A percentile compares a stretch with the other conserved stretches of the same genome.
Conservation (phyloP, 2,797 vertebrate genomes). For the Helicolenus hilgendorfi region DNA sequence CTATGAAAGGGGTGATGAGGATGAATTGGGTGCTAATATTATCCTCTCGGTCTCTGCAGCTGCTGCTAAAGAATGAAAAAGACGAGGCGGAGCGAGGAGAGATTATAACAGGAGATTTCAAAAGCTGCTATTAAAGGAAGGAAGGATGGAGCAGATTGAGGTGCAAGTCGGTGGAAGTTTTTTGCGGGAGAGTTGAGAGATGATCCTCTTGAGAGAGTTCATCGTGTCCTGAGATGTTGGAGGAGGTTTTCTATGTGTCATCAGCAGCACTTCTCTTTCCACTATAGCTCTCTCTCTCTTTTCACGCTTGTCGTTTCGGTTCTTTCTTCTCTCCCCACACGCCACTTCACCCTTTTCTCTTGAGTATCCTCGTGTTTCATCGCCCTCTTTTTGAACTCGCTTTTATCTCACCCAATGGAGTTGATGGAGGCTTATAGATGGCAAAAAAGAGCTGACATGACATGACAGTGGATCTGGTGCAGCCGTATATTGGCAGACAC, state of each 20-base stretch:
- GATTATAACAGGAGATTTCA: constrained; percentile 40
- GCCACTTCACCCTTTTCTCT: constrained; percentile 32
- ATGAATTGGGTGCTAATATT: constrained; percentile 72
- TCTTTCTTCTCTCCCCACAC: constrained; percentile 5
- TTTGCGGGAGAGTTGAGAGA: constrained; percentile 23
- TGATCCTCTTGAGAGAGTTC: constrained; percentile 25
- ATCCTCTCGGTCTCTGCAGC: constrained; percentile 61
- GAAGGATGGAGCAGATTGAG: not conserved
- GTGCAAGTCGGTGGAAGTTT: not conserved
- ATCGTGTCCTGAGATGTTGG: constrained; percentile 26
- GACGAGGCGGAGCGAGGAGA: constrained; percentile 13
- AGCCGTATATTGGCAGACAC: not conserved
- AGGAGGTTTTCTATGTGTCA: not conserved
- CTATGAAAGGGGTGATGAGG: constrained; percentile 27
- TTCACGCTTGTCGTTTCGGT: constrained; percentile 7
- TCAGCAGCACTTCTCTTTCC: constrained; percentile 14
- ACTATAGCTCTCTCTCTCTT: not conserved
- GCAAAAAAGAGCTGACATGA: not conserved
- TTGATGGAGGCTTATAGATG: not conserved
- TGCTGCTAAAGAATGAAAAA: constrained; percentile 44
- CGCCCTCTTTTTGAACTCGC: constrained; percentile 14
- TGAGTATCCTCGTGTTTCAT: constrained; percentile 27
- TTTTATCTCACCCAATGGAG: constrained; percentile 34
- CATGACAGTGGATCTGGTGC: not conserved
- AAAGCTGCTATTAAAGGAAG: constrained; percentile 30